Evolutionary conservation across 1,140 invertebrate genomes (phyloP).

Genomic region (Papilio machaon): DNA sequence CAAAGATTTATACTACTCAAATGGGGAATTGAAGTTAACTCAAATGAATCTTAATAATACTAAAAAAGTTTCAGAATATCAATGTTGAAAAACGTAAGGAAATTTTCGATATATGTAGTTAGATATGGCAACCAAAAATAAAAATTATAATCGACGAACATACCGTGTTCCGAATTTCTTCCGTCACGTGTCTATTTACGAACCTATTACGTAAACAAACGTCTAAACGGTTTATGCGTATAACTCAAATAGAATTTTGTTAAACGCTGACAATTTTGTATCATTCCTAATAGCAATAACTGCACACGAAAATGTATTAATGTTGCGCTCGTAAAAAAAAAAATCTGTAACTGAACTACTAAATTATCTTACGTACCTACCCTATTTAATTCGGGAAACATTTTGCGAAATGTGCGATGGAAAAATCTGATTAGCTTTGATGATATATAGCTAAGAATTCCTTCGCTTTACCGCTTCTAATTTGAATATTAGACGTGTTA

Average conservation of each 20-base stretch:
- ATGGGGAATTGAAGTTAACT: too few relatives aligned
- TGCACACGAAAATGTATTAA: constrained; percentile 29
- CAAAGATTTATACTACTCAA: too few relatives aligned
- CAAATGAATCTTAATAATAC: too few relatives aligned
- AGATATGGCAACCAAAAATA: background rate
- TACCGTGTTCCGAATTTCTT: constrained; percentile 26
- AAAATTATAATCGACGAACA: background rate
- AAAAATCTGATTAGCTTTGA: constrained; percentile 80
- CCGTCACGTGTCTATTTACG: constrained; percentile 31
- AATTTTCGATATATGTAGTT: too few relatives aligned
- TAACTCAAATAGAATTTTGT: constrained; percentile 32
- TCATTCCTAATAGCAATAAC: constrained; percentile 30
- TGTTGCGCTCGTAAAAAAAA: constrained; percentile 33
- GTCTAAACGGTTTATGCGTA: constrained; percentile 7
- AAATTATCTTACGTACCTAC: constrained; percentile 54
- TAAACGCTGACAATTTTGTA: constrained; percentile 34
- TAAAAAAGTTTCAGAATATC: too few relatives aligned
- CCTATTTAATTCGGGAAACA: constrained; percentile 63
- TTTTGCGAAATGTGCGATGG: constrained; percentile 64
- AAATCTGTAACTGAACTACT: constrained; percentile 50
- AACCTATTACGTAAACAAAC: constrained; percentile 23
- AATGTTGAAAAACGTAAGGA: too few relatives aligned
- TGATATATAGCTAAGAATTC: constrained; percentile 76
- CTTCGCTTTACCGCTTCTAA: constrained; percentile 74
- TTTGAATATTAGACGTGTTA: constrained; percentile 81